Evolutionary conservation across 2,113 vertebrate genomes (phyloP), one percentile per base, ranked within the genome.

Genomic region (Haplochromis burtoni): DNA sequence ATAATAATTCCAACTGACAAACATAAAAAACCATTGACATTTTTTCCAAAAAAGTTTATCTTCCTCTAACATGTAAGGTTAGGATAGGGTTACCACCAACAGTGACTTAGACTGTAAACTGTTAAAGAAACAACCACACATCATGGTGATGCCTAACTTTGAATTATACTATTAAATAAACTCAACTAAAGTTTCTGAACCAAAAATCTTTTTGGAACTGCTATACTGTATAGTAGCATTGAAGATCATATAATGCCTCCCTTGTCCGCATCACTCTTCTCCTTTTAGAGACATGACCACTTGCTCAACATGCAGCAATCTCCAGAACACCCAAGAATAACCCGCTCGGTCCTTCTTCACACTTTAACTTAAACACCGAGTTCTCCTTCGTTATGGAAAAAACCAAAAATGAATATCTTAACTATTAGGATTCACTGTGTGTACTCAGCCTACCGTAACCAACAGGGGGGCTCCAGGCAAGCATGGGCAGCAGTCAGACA

Each of bases 391-490:
- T 84, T 73, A 86, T 33, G 68, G 66, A 88, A 83, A 90, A 87
- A 78, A 59, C 88, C 88, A 38, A 84, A 92, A 55, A 14, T 93
- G 81, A 87, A 86, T 81, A 93, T 92, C 83, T 84, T 47, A 87
- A 88, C 85, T 89, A 92, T 88, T 85, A 80, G 57, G 79, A 88
- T 89, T 82, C 54, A 38, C 4, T 81, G 61, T 94, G 87, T 91
- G 87, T 88, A 85, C 54, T 92, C 51, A 86, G 85, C 57, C 89
- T 54, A 68, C 87, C 59, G 17, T 91, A 78, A 84, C 94, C 90
- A 90, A 90, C 93, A 89, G 89, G 49, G 89, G 94, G 93, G 94
- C 95, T 93, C 93, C 91, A 92, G 17, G 73, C 21, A 19, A 86
- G 84, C 51, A 13, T 85, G 91, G 88, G 89, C 90, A 49, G 85